Base-by-base conservation (phyloP, 2,888 invertebrate species). In the Hoplodrina blanda region DNA sequence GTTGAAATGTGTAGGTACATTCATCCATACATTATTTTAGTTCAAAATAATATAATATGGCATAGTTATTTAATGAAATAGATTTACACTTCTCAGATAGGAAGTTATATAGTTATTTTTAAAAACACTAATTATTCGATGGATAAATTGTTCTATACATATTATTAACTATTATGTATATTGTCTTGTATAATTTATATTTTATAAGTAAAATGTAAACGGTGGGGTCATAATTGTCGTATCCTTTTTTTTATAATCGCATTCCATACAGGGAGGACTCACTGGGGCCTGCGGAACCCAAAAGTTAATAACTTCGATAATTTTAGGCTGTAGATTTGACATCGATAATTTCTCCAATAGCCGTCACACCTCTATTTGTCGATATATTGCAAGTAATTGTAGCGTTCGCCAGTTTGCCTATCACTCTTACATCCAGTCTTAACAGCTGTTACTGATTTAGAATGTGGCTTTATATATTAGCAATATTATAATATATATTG, bases 1-100 rank as follows among this genome's bases (percentile, higher is more conserved):
- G 63, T 81, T 82, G 83, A 62, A 83, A 82, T 85, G 81, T 80
- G 76, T 77, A 81, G 76, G 63, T 65, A 72, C 80, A 78, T 73
- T 79, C 80, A 81, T 84, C 74, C 81, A 85, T 82, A 73, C 82
- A 84, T 85, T 89, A 82, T 82, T 89, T 88, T 89, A 91, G 89
- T 91, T 91, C 88, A 91, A 91, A 88, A 85, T 85, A 87, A 89
- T 83, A 78, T 80, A 81, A 79, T 81, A 87, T 81, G 80, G 83
- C 83, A 85, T 89, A 90, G 88, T 87, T 90, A 88, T 90, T 88
- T 88, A 90, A 90, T 86, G 79, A 79, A 69, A 78, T 90, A 90
- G 91, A 88, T 84, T 89, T 90, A 90, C 87, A 89, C 89, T 81
- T 91, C 90, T 92, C 91, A 91, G 88, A 88, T 92, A 91, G 85